A percentile compares a stretch with the other conserved stretches of the same genome.
phyloP scores from a whole-genome alignment of 1,140 invertebrate species.

The Anadara kagoshimensis region DNA sequence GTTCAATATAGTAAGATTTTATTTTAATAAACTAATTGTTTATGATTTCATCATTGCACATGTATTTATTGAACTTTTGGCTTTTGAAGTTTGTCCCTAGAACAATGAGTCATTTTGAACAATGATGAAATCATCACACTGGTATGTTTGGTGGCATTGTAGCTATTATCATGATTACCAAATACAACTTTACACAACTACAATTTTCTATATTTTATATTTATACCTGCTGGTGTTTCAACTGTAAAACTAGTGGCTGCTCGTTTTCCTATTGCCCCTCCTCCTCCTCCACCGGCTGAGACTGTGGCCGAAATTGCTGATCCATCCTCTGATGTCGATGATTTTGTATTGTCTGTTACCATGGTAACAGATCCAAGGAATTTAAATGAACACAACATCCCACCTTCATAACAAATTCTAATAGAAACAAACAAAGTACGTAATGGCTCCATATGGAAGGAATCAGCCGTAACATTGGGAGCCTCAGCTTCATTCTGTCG shows the following conservation, averaged over 20 bases:
- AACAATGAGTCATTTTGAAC: too few relatives aligned
- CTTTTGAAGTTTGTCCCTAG: too few relatives aligned
- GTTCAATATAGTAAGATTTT: too few relatives aligned
- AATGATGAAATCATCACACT: too few relatives aligned
- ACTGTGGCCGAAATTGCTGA: background rate
- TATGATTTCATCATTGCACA: too few relatives aligned
- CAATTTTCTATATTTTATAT: too few relatives aligned
- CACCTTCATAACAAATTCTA: slow-evolving; percentile 38
- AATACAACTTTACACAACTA: too few relatives aligned
- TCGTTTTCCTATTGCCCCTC: slow-evolving; percentile 6
- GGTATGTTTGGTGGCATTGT: too few relatives aligned
- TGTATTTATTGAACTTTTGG: too few relatives aligned
- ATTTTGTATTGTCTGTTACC: slow-evolving; percentile 7
- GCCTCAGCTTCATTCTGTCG: background rate
- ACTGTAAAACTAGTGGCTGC: background rate
- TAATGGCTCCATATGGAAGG: slow-evolving; percentile 40
- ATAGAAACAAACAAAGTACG: slow-evolving; percentile 34
- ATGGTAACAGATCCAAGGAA: slow-evolving; percentile 26
- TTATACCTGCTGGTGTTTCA: slow-evolving; percentile 9
- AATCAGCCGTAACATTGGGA: slow-evolving; percentile 1
- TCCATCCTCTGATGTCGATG: slow-evolving; percentile 26
- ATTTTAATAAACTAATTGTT: too few relatives aligned
- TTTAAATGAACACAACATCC: slow-evolving; percentile 35
- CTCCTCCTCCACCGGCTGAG: too few relatives aligned
- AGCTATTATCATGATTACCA: too few relatives aligned